Evolutionary conservation across 1,140 invertebrate genomes (phyloP).

Genomic region (Solenopsis invicta): DNA sequence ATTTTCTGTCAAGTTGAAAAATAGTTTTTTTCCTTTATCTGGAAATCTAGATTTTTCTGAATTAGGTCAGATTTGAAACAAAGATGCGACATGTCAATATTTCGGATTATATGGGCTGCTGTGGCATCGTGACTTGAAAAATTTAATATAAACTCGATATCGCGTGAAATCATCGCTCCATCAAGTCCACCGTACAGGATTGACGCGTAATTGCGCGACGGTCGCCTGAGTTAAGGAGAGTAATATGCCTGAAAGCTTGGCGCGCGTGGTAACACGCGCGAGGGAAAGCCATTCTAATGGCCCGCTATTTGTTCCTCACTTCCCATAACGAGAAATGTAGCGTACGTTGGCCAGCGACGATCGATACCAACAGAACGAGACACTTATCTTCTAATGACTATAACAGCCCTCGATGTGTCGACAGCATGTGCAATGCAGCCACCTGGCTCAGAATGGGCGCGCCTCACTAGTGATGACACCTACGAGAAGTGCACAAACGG

Average conservation of each 20-base stretch:
- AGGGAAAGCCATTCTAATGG: constrained; percentile 45
- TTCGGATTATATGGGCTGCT: neutral
- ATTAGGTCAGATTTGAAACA: too few species aligned
- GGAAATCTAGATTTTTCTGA: too few species aligned
- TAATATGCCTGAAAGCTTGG: constrained; percentile 55
- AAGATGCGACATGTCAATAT: neutral
- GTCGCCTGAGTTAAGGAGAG: constrained; percentile 48
- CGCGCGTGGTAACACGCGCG: constrained; percentile 3
- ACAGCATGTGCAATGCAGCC: constrained; percentile 63
- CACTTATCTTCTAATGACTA: constrained; percentile 70
- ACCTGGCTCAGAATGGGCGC: constrained; percentile 55
- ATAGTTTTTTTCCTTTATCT: too few species aligned
- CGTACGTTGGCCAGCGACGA: constrained; percentile 29
- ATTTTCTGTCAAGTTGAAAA: too few species aligned
- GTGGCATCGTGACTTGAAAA: constrained; percentile 7
- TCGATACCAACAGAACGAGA: constrained; percentile 68
- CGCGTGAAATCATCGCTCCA: neutral
- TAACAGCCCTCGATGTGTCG: constrained; percentile 63
- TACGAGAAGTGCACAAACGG: constrained; percentile 26
- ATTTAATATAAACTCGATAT: constrained; percentile 17
- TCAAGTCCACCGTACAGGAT: constrained; percentile 13
- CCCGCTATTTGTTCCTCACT: constrained; percentile 56
- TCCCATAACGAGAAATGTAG: constrained; percentile 46
- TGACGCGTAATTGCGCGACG: constrained; percentile 49
- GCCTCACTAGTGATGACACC: constrained; percentile 34